Percentiles rank a stretch among this genome's conserved stretches.
Conservation (phyloP, 2,888 invertebrate species). For the Vesta saturnalis region DNA sequence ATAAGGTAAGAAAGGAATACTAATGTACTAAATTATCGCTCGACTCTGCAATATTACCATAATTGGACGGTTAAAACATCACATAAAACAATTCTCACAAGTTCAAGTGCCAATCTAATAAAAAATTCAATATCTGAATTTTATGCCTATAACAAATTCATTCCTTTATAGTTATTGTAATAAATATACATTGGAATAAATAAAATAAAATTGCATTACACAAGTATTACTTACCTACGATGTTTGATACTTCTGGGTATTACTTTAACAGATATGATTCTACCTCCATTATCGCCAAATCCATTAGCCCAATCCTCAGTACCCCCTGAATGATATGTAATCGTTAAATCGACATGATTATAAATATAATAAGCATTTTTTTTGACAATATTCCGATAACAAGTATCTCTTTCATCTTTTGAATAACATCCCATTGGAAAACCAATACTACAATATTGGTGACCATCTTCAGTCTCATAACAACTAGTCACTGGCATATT, state of each 20-base stretch:
- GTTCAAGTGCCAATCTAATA: too few relatives aligned
- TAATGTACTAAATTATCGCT: too few relatives aligned
- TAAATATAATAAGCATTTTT: conserved; percentile 89
- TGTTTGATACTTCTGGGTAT: conserved; percentile 58
- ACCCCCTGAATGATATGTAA: conserved; percentile 92
- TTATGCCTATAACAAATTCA: too few relatives aligned
- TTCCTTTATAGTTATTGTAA: too few relatives aligned
- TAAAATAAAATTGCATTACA: not conserved
- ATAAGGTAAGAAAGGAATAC: too few relatives aligned
- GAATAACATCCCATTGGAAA: conserved; percentile 94
- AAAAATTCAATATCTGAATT: too few relatives aligned
- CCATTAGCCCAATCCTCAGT: conserved; percentile 88
- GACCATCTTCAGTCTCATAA: conserved; percentile 74
- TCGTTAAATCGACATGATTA: conserved; percentile 94
- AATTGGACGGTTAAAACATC: too few relatives aligned
- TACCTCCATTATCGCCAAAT: conserved; percentile 82
- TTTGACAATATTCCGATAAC: conserved; percentile 50
- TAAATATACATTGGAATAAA: not conserved
- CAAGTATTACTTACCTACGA: conserved; percentile 48
- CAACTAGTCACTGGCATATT: conserved; percentile 99
- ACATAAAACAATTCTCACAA: too few relatives aligned
- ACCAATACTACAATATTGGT: conserved; percentile 90
- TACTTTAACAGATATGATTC: conserved; percentile 86
- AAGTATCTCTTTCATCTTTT: conserved; percentile 53
- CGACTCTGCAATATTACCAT: too few relatives aligned